These are phyloP conservation scores for Antechinus flavipes DNA, from an alignment of 2,113 vertebrate genomes.

Conservation along the genomic window DNA sequence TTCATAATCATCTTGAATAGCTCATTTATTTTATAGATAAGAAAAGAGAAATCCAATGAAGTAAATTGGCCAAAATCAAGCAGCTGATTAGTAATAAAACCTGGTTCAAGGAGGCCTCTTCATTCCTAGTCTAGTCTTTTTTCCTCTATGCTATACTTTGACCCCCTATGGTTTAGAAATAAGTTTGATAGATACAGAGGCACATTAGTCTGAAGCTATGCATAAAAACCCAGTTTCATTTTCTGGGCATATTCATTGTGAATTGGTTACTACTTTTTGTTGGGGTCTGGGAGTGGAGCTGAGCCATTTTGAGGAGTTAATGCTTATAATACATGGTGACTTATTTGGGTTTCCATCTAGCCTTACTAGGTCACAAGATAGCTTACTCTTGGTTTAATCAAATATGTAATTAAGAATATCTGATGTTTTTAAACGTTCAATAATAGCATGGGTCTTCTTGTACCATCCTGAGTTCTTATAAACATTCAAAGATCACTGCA, in stretches of 20 bases:
- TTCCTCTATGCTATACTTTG: neutral
- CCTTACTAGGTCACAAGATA: neutral
- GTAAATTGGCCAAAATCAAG: neutral
- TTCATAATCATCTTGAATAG: neutral
- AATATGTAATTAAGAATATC: neutral
- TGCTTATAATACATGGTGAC: neutral
- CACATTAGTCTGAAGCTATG: neutral
- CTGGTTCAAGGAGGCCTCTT: neutral
- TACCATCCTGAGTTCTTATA: neutral
- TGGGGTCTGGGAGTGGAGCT: neutral
- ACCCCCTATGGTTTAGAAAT: neutral
- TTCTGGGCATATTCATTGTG: neutral
- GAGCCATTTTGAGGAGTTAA: neutral
- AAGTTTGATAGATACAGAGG: neutral
- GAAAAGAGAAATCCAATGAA: neutral
- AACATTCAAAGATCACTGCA: neutral
- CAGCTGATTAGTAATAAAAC: neutral
- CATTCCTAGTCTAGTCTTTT: neutral
- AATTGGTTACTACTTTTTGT: neutral
- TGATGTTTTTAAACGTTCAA: neutral
- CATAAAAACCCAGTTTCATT: neutral
- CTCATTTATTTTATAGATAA: slow-evolving; percentile 29
- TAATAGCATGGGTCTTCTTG: neutral
- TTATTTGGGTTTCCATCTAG: neutral
- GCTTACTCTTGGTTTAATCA: neutral